These are phyloP conservation scores for Mormyrus proboscirostris DNA, from an alignment of 2,797 vertebrate genomes.

Conservation along the genomic window DNA sequence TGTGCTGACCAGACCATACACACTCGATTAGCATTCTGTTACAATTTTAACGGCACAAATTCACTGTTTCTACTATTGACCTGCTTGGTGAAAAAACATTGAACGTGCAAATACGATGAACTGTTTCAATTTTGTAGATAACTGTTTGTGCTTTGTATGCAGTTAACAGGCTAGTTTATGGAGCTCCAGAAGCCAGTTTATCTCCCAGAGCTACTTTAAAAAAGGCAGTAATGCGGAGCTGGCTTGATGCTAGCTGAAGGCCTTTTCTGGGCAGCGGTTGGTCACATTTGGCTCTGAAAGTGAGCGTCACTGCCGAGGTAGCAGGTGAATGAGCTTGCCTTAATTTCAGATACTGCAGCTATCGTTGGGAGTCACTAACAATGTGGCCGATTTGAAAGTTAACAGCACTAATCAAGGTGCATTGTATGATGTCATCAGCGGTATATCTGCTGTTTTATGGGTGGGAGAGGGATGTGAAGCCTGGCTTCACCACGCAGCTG, in stretches of 20 bases:
- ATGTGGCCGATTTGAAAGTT: neutral
- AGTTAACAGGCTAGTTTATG: neutral
- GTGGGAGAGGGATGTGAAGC: neutral
- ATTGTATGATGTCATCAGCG: neutral
- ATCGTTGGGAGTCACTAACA: neutral
- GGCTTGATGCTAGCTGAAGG: neutral
- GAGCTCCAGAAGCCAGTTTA: neutral
- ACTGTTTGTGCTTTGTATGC: neutral
- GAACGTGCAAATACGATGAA: neutral
- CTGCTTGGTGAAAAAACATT: neutral
- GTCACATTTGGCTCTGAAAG: neutral
- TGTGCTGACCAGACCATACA: neutral
- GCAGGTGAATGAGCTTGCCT: neutral
- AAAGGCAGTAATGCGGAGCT: neutral
- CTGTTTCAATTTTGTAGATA: neutral
- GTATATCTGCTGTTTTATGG: neutral
- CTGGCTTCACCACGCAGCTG: neutral
- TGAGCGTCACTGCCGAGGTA: neutral
- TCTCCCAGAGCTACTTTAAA: neutral
- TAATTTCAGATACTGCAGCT: neutral
- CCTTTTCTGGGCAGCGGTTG: neutral
- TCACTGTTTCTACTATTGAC: neutral
- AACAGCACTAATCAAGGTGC: neutral
- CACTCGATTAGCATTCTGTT: neutral
- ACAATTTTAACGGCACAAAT: neutral